Conservation (phyloP, 2,113 vertebrate genomes). For the Cettia cetti region DNA sequence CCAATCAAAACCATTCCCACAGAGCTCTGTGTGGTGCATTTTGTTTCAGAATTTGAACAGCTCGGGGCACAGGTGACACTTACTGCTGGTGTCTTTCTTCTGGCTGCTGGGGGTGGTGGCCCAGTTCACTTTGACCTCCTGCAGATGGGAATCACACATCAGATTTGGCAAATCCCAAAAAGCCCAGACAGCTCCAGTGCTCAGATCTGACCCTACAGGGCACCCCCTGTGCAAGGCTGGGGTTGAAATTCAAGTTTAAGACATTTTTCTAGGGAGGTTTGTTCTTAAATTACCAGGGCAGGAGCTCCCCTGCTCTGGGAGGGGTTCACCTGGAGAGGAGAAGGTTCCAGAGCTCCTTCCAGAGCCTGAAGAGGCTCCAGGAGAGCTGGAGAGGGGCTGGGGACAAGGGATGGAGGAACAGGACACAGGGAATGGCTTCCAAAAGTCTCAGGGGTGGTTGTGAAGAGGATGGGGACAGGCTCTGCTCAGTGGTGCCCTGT, state of each 20-base stretch:
- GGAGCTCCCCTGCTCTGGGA: neutral
- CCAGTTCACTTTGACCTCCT: slow-evolving; percentile 99
- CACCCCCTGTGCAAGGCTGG: neutral
- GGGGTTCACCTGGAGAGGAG: neutral
- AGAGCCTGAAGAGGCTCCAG: neutral
- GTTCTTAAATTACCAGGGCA: neutral
- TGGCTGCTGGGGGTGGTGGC: slow-evolving; percentile 98
- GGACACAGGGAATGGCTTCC: neutral
- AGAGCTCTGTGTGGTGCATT: neutral
- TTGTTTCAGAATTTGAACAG: neutral
- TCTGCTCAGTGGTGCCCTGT: neutral
- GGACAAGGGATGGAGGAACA: neutral
- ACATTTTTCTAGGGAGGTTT: accelerated
- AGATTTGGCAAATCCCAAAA: neutral
- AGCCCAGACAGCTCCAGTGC: neutral
- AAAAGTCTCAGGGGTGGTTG: neutral
- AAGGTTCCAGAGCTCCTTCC: neutral
- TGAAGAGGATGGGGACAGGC: neutral
- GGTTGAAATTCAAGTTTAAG: neutral
- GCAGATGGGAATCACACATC: slow-evolving; percentile 47
- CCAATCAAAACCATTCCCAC: slow-evolving; percentile 16
- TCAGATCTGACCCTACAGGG: neutral
- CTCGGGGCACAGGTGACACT: slow-evolving; percentile 69
- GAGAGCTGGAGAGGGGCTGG: neutral
- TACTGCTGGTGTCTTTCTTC: slow-evolving; percentile 99